phyloP scores from a whole-genome alignment of 2,888 invertebrate species.

The Drosophila seclusa region DNA sequence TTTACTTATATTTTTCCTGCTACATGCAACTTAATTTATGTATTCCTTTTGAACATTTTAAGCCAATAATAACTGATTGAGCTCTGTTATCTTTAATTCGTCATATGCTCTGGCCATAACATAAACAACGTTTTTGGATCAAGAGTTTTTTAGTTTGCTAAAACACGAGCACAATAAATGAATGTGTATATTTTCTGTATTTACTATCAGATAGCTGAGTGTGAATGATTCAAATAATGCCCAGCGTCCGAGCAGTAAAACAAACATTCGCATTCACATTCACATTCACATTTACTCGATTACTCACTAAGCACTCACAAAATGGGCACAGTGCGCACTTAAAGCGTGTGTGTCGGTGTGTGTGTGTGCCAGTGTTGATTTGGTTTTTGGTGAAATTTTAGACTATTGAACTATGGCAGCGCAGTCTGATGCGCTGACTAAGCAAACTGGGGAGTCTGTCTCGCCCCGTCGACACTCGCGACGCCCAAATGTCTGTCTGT shows the following conservation, averaged over 20 bases:
- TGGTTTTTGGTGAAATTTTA: conserved; percentile 64
- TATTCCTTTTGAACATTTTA: not conserved
- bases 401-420: conserved; percentile 73
- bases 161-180: not conserved
- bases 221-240: conserved; percentile 47
- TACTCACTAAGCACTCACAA: conserved; percentile 67
- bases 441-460: conserved; percentile 40
- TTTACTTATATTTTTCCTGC: not conserved
- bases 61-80: not conserved
- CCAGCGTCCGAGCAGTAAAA: conserved; percentile 17
- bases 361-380: conserved; percentile 36
- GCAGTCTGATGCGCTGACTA: conserved; percentile 52
- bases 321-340: conserved; percentile 70
- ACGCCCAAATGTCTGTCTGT: conserved; percentile 73
- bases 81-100: not conserved
- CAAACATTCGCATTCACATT: conserved; percentile 17
- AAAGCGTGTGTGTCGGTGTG: conserved; percentile 24
- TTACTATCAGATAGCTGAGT: not conserved
- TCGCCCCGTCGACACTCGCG: conserved; percentile 27
- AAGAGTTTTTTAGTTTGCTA: not conserved
- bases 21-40: not conserved
- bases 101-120: not conserved
- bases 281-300: conserved; percentile 50
- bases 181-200: not conserved
- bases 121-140: not conserved